These are phyloP conservation scores for Onychostoma macrolepis DNA, from an alignment of 2,113 vertebrate species.

Conservation along the genomic window DNA sequence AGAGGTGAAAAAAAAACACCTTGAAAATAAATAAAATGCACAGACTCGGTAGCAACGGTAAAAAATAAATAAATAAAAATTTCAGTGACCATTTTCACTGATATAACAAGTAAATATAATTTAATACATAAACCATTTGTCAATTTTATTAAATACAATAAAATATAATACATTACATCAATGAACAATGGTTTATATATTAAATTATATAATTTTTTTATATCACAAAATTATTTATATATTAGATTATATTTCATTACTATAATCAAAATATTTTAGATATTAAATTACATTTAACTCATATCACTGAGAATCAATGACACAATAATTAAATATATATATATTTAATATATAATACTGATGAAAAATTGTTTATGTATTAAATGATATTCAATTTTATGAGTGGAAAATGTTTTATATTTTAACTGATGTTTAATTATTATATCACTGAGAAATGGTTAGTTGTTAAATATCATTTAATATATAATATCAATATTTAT, in stretches of 20 bases:
- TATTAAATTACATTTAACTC: background rate
- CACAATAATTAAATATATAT: background rate
- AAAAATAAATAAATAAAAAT: background rate
- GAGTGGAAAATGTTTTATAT: no score
- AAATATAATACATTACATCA: background rate
- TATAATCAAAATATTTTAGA: background rate
- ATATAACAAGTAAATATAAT: background rate
- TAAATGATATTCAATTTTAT: background rate
- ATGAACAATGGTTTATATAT: background rate
- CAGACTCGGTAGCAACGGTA: background rate
- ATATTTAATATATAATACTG: background rate
- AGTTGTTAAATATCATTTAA: background rate
- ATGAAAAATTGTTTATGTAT: background rate
- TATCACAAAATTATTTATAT: background rate
- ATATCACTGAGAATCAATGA: background rate
- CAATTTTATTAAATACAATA: background rate
- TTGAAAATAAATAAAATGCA: background rate
- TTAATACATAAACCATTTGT: background rate
- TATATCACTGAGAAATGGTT: background rate
- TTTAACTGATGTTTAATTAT: background rate
- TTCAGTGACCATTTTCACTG: background rate
- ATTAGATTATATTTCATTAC: background rate
- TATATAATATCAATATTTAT: background rate
- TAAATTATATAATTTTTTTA: background rate
- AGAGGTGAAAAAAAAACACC: background rate